Evolutionary conservation across 2,797 vertebrate genomes (phyloP).

Genomic region (Pantherophis alleghaniensis): DNA sequence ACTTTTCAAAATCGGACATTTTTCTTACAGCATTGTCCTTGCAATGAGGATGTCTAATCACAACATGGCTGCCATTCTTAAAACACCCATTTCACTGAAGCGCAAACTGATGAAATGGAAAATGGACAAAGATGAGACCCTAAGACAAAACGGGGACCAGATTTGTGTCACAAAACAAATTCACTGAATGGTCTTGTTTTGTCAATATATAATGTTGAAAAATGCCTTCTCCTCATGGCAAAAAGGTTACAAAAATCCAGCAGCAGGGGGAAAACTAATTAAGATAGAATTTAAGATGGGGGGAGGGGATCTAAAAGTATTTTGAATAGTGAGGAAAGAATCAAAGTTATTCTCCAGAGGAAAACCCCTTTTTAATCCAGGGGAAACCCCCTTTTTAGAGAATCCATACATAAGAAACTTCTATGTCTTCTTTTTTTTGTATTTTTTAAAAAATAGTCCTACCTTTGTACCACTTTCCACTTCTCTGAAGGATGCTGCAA

Average conservation of each 20-base stretch:
- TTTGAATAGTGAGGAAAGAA: neutral
- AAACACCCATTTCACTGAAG: neutral
- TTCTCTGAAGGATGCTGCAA: neutral
- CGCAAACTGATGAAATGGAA: neutral
- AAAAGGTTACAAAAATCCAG: neutral
- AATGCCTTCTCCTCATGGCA: neutral
- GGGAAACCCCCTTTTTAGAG: neutral
- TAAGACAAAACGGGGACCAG: neutral
- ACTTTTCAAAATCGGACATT: neutral
- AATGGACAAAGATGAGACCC: neutral
- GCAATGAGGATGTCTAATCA: neutral
- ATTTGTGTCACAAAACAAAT: neutral
- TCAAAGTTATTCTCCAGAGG: too few relatives aligned
- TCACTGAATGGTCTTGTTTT: too few relatives aligned
- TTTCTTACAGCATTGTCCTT: neutral
- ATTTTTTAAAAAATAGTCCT: neutral
- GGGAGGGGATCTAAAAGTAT: neutral
- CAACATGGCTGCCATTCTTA: neutral
- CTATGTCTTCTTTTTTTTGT: neutral
- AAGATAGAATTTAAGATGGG: neutral
- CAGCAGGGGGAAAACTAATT: neutral
- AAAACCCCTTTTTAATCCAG: neutral
- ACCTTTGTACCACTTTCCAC: neutral
- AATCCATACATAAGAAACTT: neutral
- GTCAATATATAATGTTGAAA: neutral